Base-by-base conservation (phyloP, 1,140 invertebrate genomes). In the Cheumatopsyche charites region DNA sequence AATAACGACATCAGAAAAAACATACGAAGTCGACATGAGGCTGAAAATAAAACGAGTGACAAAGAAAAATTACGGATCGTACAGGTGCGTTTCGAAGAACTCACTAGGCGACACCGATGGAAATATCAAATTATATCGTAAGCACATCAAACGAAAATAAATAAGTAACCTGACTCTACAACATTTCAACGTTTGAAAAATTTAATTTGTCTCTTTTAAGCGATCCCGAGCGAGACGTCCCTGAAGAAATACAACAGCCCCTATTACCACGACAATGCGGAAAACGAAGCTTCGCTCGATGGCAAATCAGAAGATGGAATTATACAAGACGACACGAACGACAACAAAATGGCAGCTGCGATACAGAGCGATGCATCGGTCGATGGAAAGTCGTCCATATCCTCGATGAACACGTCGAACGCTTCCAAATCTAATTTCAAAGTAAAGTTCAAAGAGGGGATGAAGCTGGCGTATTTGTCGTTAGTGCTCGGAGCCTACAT, bases 11-110 rank as follows among this genome's bases (percentile, higher is more conserved):
- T 82, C 88, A 47, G 91, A 94, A 77, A 89, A 89, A 79, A 87
- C 88, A 42, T 95, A 94, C 83, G 94, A 93, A 84, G 91, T 94
- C 73, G 88, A 91, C 77, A 95, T 95, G 93, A 90, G 90, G 78
- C 84, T 96, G 72, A 92, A 88, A 77, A 92, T 95, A 77, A 89
- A 88, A 74, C 89, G 89, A 76, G 88, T 95, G 49, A 87, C 86
- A 69, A 83, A 86, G 72, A 82, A 85, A 26, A 94, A 95, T 80
- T 95, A 90, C 79, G 93, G 92, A 25, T 88, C 90, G 2, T 95
- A 95, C 81, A 92, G 87, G 82, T 98, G 96, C 84, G 90, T 97
- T 79, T 95, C 95, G 55, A 95, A 94, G 81, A 98, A 98, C 84
- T 92, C 92, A 6, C 85, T 97, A 3, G 96, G 96, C 65, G 93